Conservation (phyloP, 1,140 invertebrate genomes). For the Drosophila nannoptera region DNA sequence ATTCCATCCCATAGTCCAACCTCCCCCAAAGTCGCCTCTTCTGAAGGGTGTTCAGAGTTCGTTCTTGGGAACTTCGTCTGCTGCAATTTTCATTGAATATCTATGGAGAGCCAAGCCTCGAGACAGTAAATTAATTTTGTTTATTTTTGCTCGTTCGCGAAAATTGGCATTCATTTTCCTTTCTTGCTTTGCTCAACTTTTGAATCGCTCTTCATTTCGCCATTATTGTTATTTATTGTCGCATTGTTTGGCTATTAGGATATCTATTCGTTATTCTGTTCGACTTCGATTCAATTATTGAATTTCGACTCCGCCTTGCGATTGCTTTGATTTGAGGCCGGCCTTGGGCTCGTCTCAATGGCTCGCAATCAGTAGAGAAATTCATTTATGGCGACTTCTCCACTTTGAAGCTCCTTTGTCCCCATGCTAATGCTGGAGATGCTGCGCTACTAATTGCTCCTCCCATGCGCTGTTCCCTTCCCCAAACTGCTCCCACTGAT, state of each 20-base stretch:
- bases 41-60: too few species aligned
- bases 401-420: too few species aligned
- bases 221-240: slow-evolving; percentile 48
- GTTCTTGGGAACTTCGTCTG: slow-evolving; percentile 17
- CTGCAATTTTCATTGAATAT: slow-evolving; percentile 62
- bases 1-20: too few species aligned
- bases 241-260: slow-evolving; percentile 34
- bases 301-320: neutral
- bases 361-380: too few species aligned
- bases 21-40: slow-evolving; percentile 21
- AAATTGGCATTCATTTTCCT: slow-evolving; percentile 62
- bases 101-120: slow-evolving; percentile 40
- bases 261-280: slow-evolving; percentile 14
- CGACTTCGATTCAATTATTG: slow-evolving; percentile 45
- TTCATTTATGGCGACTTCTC: too few species aligned
- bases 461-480: too few species aligned
- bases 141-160: slow-evolving; percentile 7
- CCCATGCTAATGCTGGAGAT: too few species aligned
- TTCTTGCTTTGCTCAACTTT: slow-evolving; percentile 23
- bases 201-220: slow-evolving; percentile 42
- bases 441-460: too few species aligned
- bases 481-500: too few species aligned
- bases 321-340: too few species aligned
- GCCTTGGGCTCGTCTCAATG: too few species aligned
- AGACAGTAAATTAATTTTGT: slow-evolving; percentile 64